A percentile compares a stretch with the other conserved stretches of the same genome.
Evolutionary conservation across 1,140 invertebrate species (phyloP).

Genomic region (Drosophila santomea): DNA sequence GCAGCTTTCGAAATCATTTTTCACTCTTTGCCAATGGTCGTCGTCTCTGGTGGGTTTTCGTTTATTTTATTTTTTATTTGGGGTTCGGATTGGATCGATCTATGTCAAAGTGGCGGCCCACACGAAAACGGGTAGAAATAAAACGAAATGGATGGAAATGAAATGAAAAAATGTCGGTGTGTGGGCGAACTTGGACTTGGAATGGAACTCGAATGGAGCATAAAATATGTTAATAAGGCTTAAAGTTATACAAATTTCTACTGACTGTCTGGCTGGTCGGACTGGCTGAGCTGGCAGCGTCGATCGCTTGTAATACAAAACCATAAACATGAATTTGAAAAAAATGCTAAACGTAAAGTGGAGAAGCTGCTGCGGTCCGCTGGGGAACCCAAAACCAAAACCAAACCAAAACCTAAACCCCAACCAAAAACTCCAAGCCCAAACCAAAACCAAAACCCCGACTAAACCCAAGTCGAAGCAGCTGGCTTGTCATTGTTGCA

Average conservation of each 20-base stretch:
- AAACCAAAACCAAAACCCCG: constrained; percentile 9
- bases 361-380: constrained; percentile 24
- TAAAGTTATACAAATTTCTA: constrained; percentile 71
- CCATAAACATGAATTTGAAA: constrained; percentile 59
- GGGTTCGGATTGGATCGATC: constrained; percentile 42
- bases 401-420: constrained; percentile 4
- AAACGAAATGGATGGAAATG: constrained; percentile 29
- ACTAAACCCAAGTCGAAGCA: constrained; percentile 26
- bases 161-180: constrained; percentile 46
- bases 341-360: constrained; percentile 51
- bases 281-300: constrained; percentile 3
- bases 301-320: constrained; percentile 64
- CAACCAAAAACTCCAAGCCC: not conserved
- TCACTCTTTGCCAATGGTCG: constrained; percentile 38
- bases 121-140: constrained; percentile 32
- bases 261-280: constrained; percentile 8
- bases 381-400: constrained; percentile 19
- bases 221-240: constrained; percentile 83
- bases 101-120: constrained; percentile 52
- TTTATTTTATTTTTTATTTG: constrained; percentile 8
- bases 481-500: constrained; percentile 56
- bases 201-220: constrained; percentile 54
- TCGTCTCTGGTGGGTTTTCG: constrained; percentile 24
- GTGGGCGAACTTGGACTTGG: constrained; percentile 58
- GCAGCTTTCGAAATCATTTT: constrained; percentile 44